Evolutionary conservation across 2,888 invertebrate species (phyloP).

Genomic region (Gibbula magus): DNA sequence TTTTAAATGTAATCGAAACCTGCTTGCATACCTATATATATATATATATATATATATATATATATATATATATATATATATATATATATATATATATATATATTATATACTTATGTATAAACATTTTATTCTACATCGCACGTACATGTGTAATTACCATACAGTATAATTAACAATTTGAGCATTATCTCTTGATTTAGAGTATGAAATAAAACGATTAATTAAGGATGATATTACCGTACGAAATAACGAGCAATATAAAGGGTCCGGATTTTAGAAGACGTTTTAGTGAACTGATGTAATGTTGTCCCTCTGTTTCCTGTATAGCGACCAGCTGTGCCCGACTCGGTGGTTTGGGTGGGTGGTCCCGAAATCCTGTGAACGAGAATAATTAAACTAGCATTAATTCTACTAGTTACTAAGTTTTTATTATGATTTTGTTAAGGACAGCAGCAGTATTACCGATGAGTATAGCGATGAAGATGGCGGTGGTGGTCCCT

Average conservation of each 20-base stretch:
- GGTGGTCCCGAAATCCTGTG: slow-evolving; percentile 92
- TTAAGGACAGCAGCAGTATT: no score
- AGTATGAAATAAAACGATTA: no score
- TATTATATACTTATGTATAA: neutral
- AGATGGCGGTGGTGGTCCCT: slow-evolving; percentile 86
- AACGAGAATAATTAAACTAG: no score
- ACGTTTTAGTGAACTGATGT: slow-evolving; percentile 77
- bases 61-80: neutral
- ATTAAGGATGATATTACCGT: slow-evolving; percentile 77
- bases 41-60: neutral
- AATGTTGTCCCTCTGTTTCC: slow-evolving; percentile 78
- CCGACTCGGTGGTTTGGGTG: slow-evolving; percentile 90
- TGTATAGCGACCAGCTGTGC: slow-evolving; percentile 82
- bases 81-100: neutral
- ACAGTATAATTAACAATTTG: no score
- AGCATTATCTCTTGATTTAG: no score
- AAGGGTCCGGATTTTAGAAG: slow-evolving; percentile 87
- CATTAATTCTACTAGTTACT: no score
- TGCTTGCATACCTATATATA: neutral
- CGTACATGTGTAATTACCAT: no score
- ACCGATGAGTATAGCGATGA: slow-evolving; percentile 90
- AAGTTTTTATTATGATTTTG: no score
- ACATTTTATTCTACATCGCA: neutral
- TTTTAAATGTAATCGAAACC: neutral
- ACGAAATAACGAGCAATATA: slow-evolving; percentile 87